Evolutionary conservation across 2,113 vertebrate genomes (phyloP), one percentile per base, ranked within the genome.

Genomic region (Cyphomyrus plagiostoma): DNA sequence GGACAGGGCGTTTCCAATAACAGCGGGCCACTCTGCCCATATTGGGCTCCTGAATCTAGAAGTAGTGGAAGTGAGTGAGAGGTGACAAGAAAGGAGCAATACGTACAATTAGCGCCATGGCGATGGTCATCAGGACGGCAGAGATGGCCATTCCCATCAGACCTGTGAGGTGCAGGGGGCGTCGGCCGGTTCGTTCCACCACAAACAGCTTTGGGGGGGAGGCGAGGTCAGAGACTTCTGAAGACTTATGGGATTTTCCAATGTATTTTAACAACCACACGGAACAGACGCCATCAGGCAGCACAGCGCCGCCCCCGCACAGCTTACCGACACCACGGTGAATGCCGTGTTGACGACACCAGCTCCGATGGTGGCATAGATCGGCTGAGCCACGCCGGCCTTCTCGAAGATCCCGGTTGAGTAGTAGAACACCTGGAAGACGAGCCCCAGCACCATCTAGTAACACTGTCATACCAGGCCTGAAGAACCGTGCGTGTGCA

Each of bases 321-420:
- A 30, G 96, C 98, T 96, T 93, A 99, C 98, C 70, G 98, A 99
- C 35, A 99, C 97, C 0, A 99, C 95, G 0, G 98, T 99, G 94
- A 99, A 99, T 26, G 96, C 97, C 0, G 97, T 98, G 91, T 99
- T 99, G 85, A 99, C 97, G 42, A 98, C 96, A 0, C 98, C 98
- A 0, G 98, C 95, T 56, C 98, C 98, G 0, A 99, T 98, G 91
- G 98, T 99, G 90, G 98, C 98, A 0, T 99, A 99, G 86, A 99
- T 97, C 0, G 98, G 98, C 95, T 99, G 96, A 84, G 97, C 91
- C 87, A 99, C 98, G 0, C 97, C 97, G 0, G 98, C 95, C 91
- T 96, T 97, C 92, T 96, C 93, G 0, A 99, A 99, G 93, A 99
- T 99, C 90, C 94, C 95, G 0, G 98, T 99, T 0, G 98, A 99